phyloP scores from a whole-genome alignment of 2,113 vertebrate species.

The Leuciscus idus region DNA sequence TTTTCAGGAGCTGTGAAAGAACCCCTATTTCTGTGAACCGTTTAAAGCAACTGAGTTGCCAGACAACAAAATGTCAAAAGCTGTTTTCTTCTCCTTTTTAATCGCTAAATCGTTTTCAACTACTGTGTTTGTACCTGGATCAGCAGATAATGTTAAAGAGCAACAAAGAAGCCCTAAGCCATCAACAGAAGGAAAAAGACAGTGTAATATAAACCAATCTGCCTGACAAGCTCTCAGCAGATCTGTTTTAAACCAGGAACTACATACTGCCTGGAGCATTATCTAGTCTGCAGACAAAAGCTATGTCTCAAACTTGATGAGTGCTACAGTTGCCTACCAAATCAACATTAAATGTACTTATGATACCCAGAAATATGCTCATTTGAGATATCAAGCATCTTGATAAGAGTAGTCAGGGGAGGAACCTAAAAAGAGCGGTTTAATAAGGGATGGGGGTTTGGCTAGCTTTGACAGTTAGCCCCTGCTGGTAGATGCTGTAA shows the following conservation, averaged over 20 bases:
- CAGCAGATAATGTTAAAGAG: background rate
- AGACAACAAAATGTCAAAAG: conserved; percentile 15
- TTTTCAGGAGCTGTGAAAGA: background rate
- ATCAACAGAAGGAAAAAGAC: background rate
- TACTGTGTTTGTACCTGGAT: background rate
- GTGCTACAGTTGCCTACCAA: background rate
- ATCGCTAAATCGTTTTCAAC: background rate
- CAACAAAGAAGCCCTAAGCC: background rate
- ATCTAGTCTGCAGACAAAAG: conserved; percentile 10
- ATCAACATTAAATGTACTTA: background rate
- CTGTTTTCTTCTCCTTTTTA: background rate
- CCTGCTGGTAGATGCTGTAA: background rate
- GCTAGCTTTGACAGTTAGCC: background rate
- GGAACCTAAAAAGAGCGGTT: background rate
- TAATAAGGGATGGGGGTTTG: background rate
- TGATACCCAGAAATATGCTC: background rate
- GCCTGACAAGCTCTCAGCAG: background rate
- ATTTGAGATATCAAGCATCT: background rate
- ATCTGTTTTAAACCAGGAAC: background rate
- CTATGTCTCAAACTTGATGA: background rate
- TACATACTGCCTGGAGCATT: background rate
- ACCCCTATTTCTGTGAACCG: background rate
- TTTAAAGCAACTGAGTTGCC: background rate
- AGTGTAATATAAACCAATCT: background rate
- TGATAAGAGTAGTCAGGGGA: background rate